These are phyloP conservation scores for Leptoteleia sp. DNA, from an alignment of 1,140 invertebrate species.

Conservation along the genomic window DNA sequence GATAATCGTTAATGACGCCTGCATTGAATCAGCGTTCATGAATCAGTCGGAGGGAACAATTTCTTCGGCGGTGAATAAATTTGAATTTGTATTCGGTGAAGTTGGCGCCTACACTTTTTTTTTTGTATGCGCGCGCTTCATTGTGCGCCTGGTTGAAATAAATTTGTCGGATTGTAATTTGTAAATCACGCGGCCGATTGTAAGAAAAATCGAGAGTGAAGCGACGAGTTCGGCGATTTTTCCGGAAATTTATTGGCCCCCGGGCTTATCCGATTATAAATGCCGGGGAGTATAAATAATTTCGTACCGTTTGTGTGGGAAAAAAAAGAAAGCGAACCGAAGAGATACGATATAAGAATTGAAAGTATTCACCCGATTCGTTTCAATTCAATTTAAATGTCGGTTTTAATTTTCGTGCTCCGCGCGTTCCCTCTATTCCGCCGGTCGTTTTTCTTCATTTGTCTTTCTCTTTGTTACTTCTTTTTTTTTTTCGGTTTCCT, in stretches of 20 bases:
- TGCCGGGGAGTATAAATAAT: constrained; percentile 37
- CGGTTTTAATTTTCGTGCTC: constrained; percentile 60
- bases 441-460: constrained; percentile 55
- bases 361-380: constrained; percentile 50
- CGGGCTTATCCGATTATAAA: constrained; percentile 27
- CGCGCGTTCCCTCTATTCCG: constrained; percentile 44
- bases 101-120: too few relatives aligned
- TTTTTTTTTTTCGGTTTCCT: too few relatives aligned
- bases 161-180: too few relatives aligned
- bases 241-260: constrained; percentile 9
- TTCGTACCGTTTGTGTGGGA: constrained; percentile 39
- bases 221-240: constrained; percentile 35
- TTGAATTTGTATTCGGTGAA: too few relatives aligned
- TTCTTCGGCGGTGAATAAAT: too few relatives aligned
- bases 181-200: too few relatives aligned
- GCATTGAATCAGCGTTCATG: too few relatives aligned
- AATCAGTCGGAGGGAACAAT: too few relatives aligned
- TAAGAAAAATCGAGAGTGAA: too few relatives aligned
- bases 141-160: too few relatives aligned
- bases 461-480: constrained; percentile 61
- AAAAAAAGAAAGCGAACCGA: constrained; percentile 64
- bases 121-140: too few relatives aligned
- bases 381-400: constrained; percentile 65
- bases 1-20: too few relatives aligned
- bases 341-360: constrained; percentile 41